These are phyloP conservation scores for Chymomyza costata DNA, from an alignment of 1,140 invertebrate species.

Conservation along the genomic window DNA sequence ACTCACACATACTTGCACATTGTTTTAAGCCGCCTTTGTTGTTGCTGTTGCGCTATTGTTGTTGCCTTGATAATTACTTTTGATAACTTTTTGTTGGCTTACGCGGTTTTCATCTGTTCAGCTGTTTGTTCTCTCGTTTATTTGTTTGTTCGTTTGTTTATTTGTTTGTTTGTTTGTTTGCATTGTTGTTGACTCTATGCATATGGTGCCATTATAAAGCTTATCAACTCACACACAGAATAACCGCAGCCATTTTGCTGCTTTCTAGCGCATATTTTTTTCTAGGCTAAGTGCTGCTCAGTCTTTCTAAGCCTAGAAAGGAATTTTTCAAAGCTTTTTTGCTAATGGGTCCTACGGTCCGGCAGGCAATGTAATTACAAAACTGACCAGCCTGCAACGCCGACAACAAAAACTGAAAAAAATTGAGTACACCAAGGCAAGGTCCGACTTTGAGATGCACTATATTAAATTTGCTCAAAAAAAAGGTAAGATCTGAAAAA, in stretches of 20 bases:
- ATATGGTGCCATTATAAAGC: conserved; percentile 31
- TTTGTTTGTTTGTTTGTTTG: conserved; percentile 5
- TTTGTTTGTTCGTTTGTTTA: neutral
- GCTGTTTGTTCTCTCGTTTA: no score
- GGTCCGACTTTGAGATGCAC: no score
- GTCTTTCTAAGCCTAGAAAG: conserved; percentile 30
- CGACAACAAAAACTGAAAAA: neutral
- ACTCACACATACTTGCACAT: neutral
- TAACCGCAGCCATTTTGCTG: conserved; percentile 2
- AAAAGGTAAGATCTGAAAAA: no score
- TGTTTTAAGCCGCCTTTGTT: no score
- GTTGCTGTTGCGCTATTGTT: conserved; percentile 6
- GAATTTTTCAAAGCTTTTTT: no score
- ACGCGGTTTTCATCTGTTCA: conserved; percentile 9
- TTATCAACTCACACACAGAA: conserved; percentile 18
- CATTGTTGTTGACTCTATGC: conserved; percentile 15
- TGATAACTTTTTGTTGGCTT: conserved; percentile 35
- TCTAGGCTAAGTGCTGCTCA: conserved; percentile 33
- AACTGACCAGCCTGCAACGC: conserved; percentile 11
- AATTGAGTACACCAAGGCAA: neutral
- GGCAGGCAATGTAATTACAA: no score
- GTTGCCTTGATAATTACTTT: conserved; percentile 37
- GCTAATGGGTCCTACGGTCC: no score
- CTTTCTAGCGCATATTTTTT: neutral
- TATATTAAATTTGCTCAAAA: no score